A percentile compares a stretch with the other conserved stretches of the same genome.
Evolutionary conservation across 2,113 vertebrate genomes (phyloP).

Genomic region (Peucedramus taeniatus): DNA sequence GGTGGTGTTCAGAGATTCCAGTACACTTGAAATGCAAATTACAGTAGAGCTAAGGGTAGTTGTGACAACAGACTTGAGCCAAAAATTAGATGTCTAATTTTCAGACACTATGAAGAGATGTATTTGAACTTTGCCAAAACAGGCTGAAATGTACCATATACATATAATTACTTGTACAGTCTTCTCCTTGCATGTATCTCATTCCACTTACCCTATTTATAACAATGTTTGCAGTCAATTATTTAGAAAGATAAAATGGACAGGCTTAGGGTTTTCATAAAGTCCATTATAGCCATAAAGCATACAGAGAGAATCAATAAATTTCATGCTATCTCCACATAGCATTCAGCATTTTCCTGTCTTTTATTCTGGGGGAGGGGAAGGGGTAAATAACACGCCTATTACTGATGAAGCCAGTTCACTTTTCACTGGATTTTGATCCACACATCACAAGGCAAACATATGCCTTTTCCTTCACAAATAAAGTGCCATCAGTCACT

Average conservation of each 20-base stretch:
- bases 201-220: neutral
- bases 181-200: neutral
- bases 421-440: neutral
- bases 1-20: neutral
- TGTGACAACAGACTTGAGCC: neutral
- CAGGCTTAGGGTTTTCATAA: neutral
- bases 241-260: constrained; percentile 20
- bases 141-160: neutral
- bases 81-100: neutral
- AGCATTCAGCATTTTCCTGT: neutral
- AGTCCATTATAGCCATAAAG: constrained; percentile 19
- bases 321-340: neutral
- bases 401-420: neutral
- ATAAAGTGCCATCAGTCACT: constrained; percentile 3
- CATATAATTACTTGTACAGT: neutral
- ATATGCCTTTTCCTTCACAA: constrained; percentile 43
- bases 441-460: constrained; percentile 18
- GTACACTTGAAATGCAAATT: constrained; percentile 23
- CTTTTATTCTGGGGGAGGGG: neutral
- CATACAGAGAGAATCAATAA: neutral
- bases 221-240: neutral
- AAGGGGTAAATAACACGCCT: neutral
- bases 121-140: neutral
- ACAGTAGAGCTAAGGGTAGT: neutral
- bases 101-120: neutral